Evolutionary conservation across 2,113 vertebrate genomes (phyloP).

Genomic region (Calyptommatus sinebrachiatus): DNA sequence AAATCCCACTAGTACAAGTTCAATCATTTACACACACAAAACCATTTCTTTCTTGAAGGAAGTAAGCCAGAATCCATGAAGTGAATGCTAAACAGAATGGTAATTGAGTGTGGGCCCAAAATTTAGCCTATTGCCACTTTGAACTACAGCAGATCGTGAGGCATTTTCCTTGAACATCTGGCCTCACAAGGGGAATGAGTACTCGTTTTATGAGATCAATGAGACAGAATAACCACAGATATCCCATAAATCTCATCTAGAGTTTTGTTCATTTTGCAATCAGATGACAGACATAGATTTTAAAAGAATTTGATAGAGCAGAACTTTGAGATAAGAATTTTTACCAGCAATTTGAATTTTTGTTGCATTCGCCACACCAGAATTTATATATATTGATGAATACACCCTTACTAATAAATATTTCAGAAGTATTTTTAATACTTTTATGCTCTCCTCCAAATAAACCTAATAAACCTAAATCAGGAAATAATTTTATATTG

Average conservation of each 20-base stretch:
- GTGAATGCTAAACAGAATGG: conserved; percentile 18
- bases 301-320: neutral
- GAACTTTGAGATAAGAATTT: too few relatives aligned
- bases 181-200: neutral
- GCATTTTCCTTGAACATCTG: neutral
- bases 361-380: too few relatives aligned
- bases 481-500: too few relatives aligned
- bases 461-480: too few relatives aligned
- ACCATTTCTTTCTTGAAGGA: neutral
- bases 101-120: conserved; percentile 7
- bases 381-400: too few relatives aligned
- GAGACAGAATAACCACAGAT: neutral
- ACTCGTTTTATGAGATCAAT: conserved; percentile 11
- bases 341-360: too few relatives aligned
- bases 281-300: neutral
- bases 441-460: too few relatives aligned
- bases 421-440: too few relatives aligned
- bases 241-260: neutral
- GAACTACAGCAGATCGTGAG: conserved; percentile 20
- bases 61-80: conserved; percentile 29
- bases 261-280: neutral
- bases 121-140: conserved; percentile 36
- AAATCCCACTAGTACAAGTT: conserved; percentile 21
- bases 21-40: conserved; percentile 1
- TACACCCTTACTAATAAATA: too few relatives aligned